phyloP scores from a whole-genome alignment of 2,113 vertebrate genomes.

The Caranx ignobilis region DNA sequence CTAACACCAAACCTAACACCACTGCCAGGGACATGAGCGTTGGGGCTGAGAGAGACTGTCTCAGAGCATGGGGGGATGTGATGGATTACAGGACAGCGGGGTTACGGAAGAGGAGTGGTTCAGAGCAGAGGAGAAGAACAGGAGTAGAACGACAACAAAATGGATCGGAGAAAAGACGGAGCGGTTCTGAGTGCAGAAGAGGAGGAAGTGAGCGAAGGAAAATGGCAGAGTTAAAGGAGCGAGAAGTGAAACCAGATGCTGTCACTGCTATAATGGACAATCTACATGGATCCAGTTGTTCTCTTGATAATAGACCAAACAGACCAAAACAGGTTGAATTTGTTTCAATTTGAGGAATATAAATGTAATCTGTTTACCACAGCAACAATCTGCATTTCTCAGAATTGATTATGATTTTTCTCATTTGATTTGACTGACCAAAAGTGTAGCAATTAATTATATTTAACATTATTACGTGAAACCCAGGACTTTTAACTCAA shows the following conservation, averaged over 20 bases:
- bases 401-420: conserved; percentile 6
- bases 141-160: conserved; percentile 18
- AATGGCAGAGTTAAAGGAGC: conserved; percentile 6
- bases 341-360: conserved; percentile 34
- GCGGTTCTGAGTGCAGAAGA: conserved; percentile 65
- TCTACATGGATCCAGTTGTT: conserved; percentile 53
- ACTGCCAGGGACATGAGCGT: conserved; percentile 8
- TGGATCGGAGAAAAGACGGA: conserved; percentile 48
- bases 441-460: neutral
- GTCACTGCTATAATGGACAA: conserved; percentile 61
- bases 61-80: neutral
- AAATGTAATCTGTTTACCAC: neutral
- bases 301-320: conserved; percentile 10
- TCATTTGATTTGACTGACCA: neutral
- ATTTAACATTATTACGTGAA: neutral
- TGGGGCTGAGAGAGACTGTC: neutral
- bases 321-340: conserved; percentile 77
- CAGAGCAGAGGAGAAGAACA: conserved; percentile 54
- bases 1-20: conserved; percentile 16
- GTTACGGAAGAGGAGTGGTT: conserved; percentile 59
- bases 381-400: neutral
- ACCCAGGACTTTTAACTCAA: conserved; percentile 10
- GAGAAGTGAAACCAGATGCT: conserved; percentile 62
- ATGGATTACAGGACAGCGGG: conserved; percentile 22
- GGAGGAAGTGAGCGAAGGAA: conserved; percentile 44